phyloP scores from a whole-genome alignment of 1,140 invertebrate species.

The Acromyrmex heyeri region DNA sequence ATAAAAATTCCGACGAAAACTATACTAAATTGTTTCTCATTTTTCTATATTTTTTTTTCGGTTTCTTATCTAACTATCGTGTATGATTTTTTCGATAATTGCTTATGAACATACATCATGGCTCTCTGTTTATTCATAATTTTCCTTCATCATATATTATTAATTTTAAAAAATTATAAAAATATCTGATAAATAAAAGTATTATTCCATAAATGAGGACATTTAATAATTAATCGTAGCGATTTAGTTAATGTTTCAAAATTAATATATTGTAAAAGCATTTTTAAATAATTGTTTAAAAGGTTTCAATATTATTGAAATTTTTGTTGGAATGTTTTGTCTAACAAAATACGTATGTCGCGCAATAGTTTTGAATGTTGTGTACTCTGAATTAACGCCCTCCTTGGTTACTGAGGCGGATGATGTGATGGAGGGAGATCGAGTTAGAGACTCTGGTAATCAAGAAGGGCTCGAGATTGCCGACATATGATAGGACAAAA shows the following conservation, averaged over 20 bases:
- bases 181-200: neutral
- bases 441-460: slow-evolving; percentile 24
- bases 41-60: neutral
- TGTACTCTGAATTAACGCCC: slow-evolving; percentile 15
- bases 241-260: neutral
- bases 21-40: neutral
- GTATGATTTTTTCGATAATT: neutral
- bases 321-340: neutral
- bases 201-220: neutral
- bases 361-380: neutral
- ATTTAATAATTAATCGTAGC: neutral
- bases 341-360: neutral
- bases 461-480: slow-evolving; percentile 49
- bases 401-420: neutral
- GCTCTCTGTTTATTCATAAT: neutral
- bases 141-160: neutral
- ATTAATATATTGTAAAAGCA: neutral
- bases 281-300: neutral
- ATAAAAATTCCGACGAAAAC: slow-evolving; percentile 14
- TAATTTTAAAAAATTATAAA: neutral
- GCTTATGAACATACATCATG: neutral
- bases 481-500: slow-evolving; percentile 28
- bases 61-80: neutral
- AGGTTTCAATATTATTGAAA: neutral
- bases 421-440: neutral